Evolutionary conservation across 2,113 vertebrate species (phyloP).

Genomic region (Cynopterus brachyotis): DNA sequence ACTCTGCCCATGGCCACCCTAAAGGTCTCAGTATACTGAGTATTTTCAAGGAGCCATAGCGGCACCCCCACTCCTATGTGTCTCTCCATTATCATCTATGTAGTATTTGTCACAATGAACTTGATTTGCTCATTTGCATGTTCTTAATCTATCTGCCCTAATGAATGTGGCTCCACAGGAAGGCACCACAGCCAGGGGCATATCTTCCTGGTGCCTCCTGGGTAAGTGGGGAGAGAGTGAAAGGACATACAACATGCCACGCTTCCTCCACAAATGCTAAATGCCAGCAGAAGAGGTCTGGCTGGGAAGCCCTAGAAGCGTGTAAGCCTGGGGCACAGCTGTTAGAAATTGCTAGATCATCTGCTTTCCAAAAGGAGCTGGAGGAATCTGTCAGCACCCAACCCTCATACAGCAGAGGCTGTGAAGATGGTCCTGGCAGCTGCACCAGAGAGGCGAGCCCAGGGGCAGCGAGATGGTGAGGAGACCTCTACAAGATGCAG

Average conservation of each 20-base stretch:
- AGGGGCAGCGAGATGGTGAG: background rate
- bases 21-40: background rate
- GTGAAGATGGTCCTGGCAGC: background rate
- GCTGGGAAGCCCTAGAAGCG: background rate
- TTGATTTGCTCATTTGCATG: background rate
- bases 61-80: background rate
- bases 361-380: background rate
- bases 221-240: background rate
- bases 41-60: background rate
- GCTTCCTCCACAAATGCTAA: background rate
- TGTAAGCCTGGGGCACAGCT: constrained; percentile 10
- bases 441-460: background rate
- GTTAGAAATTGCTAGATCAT: background rate
- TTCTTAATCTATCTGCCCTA: background rate
- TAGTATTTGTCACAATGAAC: background rate
- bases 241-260: background rate
- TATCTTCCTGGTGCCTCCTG: background rate
- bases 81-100: background rate
- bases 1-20: background rate
- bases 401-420: background rate
- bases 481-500: background rate
- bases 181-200: background rate
- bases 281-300: background rate
- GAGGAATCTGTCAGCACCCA: background rate
- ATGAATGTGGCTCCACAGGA: background rate